These are phyloP conservation scores for Macaria notata DNA, from an alignment of 2,888 invertebrate genomes.

Conservation along the genomic window DNA sequence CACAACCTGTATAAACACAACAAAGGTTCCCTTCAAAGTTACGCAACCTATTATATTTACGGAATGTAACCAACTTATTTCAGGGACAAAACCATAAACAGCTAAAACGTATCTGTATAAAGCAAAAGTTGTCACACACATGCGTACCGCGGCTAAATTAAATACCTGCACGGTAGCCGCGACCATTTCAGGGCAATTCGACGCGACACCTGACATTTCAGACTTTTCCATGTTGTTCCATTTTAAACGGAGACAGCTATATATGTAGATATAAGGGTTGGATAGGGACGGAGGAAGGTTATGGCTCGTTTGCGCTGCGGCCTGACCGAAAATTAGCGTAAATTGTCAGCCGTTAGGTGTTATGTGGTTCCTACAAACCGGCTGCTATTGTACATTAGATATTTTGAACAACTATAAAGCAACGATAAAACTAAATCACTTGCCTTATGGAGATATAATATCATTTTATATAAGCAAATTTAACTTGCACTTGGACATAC, in stretches of 20 bases:
- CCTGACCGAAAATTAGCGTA: constrained; percentile 44
- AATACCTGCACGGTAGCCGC: no score
- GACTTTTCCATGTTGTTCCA: constrained; percentile 32
- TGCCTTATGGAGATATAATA: no score
- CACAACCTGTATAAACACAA: no score
- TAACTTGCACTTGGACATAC: no score
- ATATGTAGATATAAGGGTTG: constrained; percentile 13
- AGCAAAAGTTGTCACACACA: no score
- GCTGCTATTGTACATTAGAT: background rate
- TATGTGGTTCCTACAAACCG: constrained; percentile 9
- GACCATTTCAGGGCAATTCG: constrained; percentile 30
- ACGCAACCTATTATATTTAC: no score
- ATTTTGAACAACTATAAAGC: background rate
- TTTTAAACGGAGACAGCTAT: constrained; percentile 28
- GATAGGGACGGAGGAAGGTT: constrained; percentile 30
- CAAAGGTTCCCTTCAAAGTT: no score
- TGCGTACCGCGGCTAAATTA: no score
- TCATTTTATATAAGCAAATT: no score
- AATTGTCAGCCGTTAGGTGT: constrained; percentile 40
- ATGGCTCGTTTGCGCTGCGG: constrained; percentile 37
- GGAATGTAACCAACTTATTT: no score
- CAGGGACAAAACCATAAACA: no score
- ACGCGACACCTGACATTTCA: constrained; percentile 41
- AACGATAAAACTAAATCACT: background rate
- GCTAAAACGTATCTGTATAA: no score